Base-by-base conservation (phyloP, 2,113 vertebrate genomes). In the Thalassoma bifasciatum region DNA sequence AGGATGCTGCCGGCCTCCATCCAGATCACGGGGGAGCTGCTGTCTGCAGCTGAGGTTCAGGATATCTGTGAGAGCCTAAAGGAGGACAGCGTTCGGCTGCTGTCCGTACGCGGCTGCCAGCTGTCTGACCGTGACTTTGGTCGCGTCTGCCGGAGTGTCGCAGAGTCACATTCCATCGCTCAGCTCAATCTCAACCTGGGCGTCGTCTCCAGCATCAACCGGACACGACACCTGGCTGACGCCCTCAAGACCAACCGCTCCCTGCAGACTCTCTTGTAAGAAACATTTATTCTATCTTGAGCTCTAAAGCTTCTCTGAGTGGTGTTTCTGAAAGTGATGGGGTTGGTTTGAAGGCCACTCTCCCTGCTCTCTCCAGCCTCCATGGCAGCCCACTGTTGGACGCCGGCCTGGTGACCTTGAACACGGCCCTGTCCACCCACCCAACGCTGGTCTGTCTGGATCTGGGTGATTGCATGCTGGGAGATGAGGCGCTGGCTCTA, bases 141-240 rank as follows among this genome's bases (percentile, higher is more conserved):
- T n/a, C 95, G 95, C 2, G 95, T 98, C 81, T 98, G 97, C 86
- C 94, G 94, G 17, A 93, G 96, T 5, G 96, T 95, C 5, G 95
- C 96, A 0, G 96, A 96, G 83, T 96, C 95, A 0, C 93, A 85
- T 68, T 95, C 95, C 6, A 92, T 99, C 63, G 96, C 96, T 0
- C 97, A 98, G 90, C 95, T 99, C 66, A 98, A 98, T 91, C 96
- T 99, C 51, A 99, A 98, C 89, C 94, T 98, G 81, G 97, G 97
- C 17, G 96, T 98, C 61, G 97, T 98, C 72, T 96, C 95, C 78
- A 94, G 94, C 82, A 91, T 94, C 81, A 85, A 81, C 72, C 94
- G 97, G 66, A 95, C 96, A 17, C 94, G 96, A 74, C 95, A 96
- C 88, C 92, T 98, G 86, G 96, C 97, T 0, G 96, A 97, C 42